Conservation (phyloP, 2,113 vertebrate species). For the Neofelis nebulosa region DNA sequence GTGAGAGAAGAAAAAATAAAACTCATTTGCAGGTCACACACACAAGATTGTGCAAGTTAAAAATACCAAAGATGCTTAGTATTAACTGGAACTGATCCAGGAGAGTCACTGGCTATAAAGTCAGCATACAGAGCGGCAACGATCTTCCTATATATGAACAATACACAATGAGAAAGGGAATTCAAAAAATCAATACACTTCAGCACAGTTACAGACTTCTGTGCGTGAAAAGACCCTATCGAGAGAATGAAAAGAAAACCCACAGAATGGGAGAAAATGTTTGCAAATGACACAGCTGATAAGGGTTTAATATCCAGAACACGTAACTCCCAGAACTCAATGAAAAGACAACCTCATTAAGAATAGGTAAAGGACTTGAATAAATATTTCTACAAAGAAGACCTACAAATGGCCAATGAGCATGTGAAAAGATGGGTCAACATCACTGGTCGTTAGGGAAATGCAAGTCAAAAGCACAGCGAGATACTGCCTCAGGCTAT, state of each 20-base stretch:
- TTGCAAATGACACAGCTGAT: too few relatives aligned
- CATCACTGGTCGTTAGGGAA: not conserved
- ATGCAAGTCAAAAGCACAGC: not conserved
- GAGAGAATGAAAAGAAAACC: too few relatives aligned
- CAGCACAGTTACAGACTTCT: too few relatives aligned
- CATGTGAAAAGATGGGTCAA: not conserved
- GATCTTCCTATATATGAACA: too few relatives aligned
- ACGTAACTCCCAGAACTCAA: too few relatives aligned
- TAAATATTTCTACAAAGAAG: not conserved
- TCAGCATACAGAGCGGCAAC: not conserved
- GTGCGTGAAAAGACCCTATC: too few relatives aligned
- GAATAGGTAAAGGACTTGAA: not conserved
- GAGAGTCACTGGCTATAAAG: not conserved
- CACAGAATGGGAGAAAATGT: too few relatives aligned
- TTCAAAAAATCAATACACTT: too few relatives aligned
- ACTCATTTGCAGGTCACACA: not conserved
- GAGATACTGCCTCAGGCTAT: not conserved
- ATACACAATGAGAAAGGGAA: too few relatives aligned
- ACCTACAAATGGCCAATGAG: not conserved
- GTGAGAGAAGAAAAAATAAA: not conserved
- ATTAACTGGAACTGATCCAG: not conserved
- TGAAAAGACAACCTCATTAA: not conserved
- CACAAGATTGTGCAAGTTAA: not conserved
- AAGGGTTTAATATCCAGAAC: too few relatives aligned
- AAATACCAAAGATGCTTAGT: not conserved